phyloP scores from a whole-genome alignment of 2,888 invertebrate genomes.

The Latrodectus hesperus region DNA sequence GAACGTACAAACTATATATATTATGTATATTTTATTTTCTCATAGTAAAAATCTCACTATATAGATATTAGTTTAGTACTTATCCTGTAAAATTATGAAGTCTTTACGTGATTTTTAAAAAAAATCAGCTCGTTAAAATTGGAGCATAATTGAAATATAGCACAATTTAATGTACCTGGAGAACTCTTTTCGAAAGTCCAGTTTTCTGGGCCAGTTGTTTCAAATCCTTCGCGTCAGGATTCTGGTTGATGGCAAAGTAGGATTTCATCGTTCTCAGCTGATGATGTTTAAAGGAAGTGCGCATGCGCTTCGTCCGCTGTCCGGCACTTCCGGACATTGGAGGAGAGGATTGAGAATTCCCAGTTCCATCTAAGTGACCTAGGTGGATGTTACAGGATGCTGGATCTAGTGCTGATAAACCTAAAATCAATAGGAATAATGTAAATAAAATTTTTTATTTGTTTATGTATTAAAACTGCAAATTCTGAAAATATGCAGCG shows the following conservation, averaged over 20 bases:
- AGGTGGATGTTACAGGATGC: constrained; percentile 53
- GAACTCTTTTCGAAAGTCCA: constrained; percentile 95
- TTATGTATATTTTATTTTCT: too few relatives aligned
- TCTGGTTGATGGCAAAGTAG: constrained; percentile 98
- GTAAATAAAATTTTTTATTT: background rate
- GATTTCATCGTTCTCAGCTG: constrained; percentile 99
- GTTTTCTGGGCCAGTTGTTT: constrained; percentile 99
- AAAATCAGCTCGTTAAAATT: background rate
- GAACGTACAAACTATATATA: too few relatives aligned
- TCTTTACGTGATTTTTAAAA: too few relatives aligned
- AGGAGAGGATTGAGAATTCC: constrained; percentile 23
- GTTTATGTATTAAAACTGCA: background rate
- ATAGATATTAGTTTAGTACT: too few relatives aligned
- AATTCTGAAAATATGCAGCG: too few relatives aligned
- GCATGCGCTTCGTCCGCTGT: constrained; percentile 88
- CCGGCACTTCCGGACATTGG: constrained; percentile 41
- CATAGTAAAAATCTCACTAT: too few relatives aligned
- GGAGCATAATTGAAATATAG: background rate
- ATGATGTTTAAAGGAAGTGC: constrained; percentile 99
- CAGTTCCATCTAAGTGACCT: constrained; percentile 36
- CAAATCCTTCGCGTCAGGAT: constrained; percentile 99
- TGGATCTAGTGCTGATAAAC: constrained; percentile 51
- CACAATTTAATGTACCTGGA: constrained; percentile 83
- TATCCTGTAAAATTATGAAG: too few relatives aligned
- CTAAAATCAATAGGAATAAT: constrained; percentile 13